Base-by-base conservation (phyloP, 2,797 vertebrate species). In the Pseudomugil gertrudae region DNA sequence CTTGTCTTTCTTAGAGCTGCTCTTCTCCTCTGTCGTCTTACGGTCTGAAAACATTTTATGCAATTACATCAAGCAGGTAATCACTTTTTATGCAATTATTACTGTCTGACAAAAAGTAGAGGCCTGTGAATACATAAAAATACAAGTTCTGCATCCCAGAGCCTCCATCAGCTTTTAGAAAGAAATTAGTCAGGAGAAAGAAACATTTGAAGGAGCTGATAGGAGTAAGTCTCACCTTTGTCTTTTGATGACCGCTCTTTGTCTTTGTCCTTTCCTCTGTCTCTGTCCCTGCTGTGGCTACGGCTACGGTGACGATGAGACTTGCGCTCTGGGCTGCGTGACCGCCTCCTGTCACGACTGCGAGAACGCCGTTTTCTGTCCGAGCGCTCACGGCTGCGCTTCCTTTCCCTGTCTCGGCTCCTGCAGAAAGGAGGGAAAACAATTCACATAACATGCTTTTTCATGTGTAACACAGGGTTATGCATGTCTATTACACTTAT, bases 351-450 rank as follows among this genome's bases (percentile, higher is more conserved):
- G 66, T 99, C 98, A 21, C 96, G 93, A 57, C 98, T 99, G 62
- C 96, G 97, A 79, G 97, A 99, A 69, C 96, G 95, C 14, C 95
- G 95, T 81, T 98, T 99, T 83, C 95, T 95, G 86, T 99, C 98
- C 17, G 95, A 93, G 63, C 96, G 95, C 3, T 98, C 97, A 0
- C 97, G 95, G 79, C 97, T 99, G 85, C 96, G 93, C 63, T 95
- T 94, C 74, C 89, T 88, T 4, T 91, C 88, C 36, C 92, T 86
- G 64, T 94, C 93, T 3, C 93, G 88, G 78, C 92, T 93, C 84
- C 93, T 94, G 21, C n/a, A 23, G 6, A 57, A 35, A 53, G 0
- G 15, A 48, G 3, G 2, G 43, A 2, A 54, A 4, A 4, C 3
- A 38, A 15, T 38, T 40, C 3, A 40, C 38, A 19, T 19, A n/a